Base-by-base conservation (phyloP, 2,888 invertebrate species). In the Cacoxenus indagator region DNA sequence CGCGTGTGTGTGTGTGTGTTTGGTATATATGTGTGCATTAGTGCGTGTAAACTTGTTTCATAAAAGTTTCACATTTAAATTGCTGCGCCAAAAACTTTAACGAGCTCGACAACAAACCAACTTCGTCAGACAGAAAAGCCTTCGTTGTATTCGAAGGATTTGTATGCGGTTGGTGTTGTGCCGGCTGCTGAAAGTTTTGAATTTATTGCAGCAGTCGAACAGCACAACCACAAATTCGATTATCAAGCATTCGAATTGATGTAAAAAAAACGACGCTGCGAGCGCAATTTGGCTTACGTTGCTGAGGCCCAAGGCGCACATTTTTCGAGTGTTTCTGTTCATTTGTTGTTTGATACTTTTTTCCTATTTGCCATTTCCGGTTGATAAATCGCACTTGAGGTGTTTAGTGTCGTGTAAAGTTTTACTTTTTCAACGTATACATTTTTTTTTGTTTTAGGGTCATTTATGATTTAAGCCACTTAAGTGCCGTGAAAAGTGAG, bases 41-140 rank as follows among this genome's bases (percentile, higher is more conserved):
- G 73, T 77, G 75, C 71, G 70, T 76, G 65, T 69, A 73, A 74
- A 70, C 71, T 73, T 72, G 69, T 75, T 72, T 65, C 69, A 64
- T 59, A 71, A 75, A 74, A 76, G 64, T 76, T 76, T 43, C 46
- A 64, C 68, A 72, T 75, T 76, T 71, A 70, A 76, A 76, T 72
- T 71, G 55, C 62, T 62, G 61, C 45, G 24, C 65, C 65, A 66
- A 70, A 73, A 61, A 37, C 45, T 43, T 43, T 62, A 45, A 45
- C 45, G 17, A 19, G 51, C n/a, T 2, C 3, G 54, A 65, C 48
- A 45, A 8, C n/a, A 24, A n/a, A 62, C 22, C n/a, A 64, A 64
- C 45, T 3, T 9, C 37, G 14, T 4, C 37, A 37, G 14, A 14
- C 1, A 37, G 5, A 37, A 37, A 6, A 37, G 4, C 37, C 37